These are phyloP conservation scores for Lutraria lutraria DNA, from an alignment of 2,888 invertebrate species.

Conservation along the genomic window DNA sequence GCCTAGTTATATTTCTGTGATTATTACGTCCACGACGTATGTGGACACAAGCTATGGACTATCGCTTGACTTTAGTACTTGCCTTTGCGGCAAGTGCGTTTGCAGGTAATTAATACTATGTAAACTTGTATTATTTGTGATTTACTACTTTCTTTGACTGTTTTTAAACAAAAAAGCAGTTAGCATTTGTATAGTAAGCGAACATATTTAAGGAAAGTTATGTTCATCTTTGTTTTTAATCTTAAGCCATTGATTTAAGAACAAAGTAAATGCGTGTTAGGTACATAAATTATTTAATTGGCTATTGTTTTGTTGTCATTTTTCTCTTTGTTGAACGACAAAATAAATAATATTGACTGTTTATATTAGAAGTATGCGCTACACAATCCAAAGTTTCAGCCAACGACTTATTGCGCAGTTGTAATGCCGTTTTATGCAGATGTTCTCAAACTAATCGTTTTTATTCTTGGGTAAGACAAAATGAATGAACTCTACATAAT, in stretches of 20 bases:
- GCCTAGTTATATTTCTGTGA: neutral
- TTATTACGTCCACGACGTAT: slow-evolving; percentile 18
- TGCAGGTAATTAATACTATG: slow-evolving; percentile 40
- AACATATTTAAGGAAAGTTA: neutral
- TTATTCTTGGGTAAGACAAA: too few species aligned
- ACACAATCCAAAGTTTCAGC: too few species aligned
- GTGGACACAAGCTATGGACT: slow-evolving; percentile 45
- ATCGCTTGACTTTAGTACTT: slow-evolving; percentile 50
- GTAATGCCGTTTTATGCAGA: too few species aligned
- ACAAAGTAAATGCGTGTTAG: neutral
- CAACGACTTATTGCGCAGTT: too few species aligned
- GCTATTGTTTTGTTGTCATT: neutral
- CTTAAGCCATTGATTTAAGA: neutral
- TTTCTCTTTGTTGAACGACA: too few species aligned
- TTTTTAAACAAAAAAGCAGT: neutral
- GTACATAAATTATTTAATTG: neutral
- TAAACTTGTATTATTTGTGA: neutral
- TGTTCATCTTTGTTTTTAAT: neutral
- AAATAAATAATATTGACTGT: too few species aligned
- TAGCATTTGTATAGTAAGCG: neutral
- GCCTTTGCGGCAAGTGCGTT: slow-evolving; percentile 52
- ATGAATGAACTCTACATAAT: too few species aligned
- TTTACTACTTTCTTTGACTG: neutral
- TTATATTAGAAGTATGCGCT: too few species aligned
- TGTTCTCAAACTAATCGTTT: too few species aligned